phyloP scores from a whole-genome alignment of 2,888 invertebrate species.

The Creontiades dilutus region DNA sequence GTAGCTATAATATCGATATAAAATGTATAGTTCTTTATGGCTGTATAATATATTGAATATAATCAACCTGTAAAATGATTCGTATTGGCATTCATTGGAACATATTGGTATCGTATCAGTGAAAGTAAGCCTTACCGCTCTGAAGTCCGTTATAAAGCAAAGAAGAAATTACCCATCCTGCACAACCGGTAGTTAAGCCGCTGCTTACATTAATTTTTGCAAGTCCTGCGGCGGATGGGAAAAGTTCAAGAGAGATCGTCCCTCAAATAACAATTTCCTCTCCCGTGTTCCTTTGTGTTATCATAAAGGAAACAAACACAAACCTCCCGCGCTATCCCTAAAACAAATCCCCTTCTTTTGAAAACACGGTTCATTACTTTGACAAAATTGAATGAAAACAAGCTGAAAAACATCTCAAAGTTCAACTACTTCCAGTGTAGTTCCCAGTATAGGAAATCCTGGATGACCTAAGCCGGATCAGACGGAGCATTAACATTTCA shows the following conservation, averaged over 20 bases:
- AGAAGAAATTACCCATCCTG: too few relatives aligned
- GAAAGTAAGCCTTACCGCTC: too few relatives aligned
- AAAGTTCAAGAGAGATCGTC: not conserved
- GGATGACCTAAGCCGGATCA: constrained; percentile 52
- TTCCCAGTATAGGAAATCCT: constrained; percentile 11
- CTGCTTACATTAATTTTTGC: too few relatives aligned
- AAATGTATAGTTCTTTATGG: too few relatives aligned
- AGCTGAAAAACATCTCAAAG: constrained; percentile 29
- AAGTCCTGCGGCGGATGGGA: too few relatives aligned
- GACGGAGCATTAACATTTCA: constrained; percentile 68
- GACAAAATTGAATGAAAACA: constrained; percentile 58
- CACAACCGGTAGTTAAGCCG: too few relatives aligned
- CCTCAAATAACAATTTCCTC: constrained; percentile 55
- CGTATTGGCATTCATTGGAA: too few relatives aligned
- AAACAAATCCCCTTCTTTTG: not conserved
- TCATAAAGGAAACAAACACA: constrained; percentile 50
- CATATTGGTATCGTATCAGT: too few relatives aligned
- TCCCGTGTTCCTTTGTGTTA: constrained; percentile 25
- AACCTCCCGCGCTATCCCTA: not conserved
- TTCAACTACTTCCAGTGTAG: constrained; percentile 12
- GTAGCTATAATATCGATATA: too few relatives aligned
- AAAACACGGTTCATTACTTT: constrained; percentile 49
- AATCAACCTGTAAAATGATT: too few relatives aligned
- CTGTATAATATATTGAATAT: too few relatives aligned
- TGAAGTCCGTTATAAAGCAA: too few relatives aligned